Base-by-base conservation (phyloP, 2,113 vertebrate species). In the Pteruthius melanotis region DNA sequence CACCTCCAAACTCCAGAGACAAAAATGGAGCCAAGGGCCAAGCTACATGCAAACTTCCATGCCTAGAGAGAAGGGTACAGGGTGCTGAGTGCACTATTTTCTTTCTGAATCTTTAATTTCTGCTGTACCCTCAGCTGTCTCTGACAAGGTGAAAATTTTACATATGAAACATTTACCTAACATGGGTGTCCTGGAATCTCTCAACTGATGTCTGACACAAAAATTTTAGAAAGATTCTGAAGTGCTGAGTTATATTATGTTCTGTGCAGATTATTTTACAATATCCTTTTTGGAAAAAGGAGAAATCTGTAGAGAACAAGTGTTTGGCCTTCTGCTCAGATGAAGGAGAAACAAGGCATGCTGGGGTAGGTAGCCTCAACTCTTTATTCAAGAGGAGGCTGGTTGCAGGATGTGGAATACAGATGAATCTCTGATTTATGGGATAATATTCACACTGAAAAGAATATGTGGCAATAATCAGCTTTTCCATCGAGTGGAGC, bases 261-360 rank as follows among this genome's bases (percentile, higher is more conserved):
- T 74, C 0, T 0, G 13, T 69, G 50, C 40, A 85, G 40, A 54
- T 30, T 47, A 69, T 6, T 56, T 75, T 64, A 56, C 30, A 84
- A 52, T n/a, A 89, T 4, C 16, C 7, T 56, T 82, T 63, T 24
- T 40, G 28, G n/a, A 26, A 44, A 75, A 65, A 42, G 40, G 59
- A 90, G n/a, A 59, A 61, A 74, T 12, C 12, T 80, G 44, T 52
- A 92, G 47, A 60, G 75, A 94, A 49, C 15, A 52, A 64, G 12
- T 68, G 27, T 79, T 57, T 57, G 69, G 96, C 91, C 87, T 94
- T 95, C 87, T 97, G 96, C 94, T 95, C 94, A 96, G 95, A 94
- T 96, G 95, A 95, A 95, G 87, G 95, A 95, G 74, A 91, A 94
- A 78, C 76, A 92, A 47, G 40, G 93, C 93, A 96, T 87, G 94